These are phyloP conservation scores for Nemotelus nigrinus DNA, from an alignment of 2,888 invertebrate species.

Conservation along the genomic window DNA sequence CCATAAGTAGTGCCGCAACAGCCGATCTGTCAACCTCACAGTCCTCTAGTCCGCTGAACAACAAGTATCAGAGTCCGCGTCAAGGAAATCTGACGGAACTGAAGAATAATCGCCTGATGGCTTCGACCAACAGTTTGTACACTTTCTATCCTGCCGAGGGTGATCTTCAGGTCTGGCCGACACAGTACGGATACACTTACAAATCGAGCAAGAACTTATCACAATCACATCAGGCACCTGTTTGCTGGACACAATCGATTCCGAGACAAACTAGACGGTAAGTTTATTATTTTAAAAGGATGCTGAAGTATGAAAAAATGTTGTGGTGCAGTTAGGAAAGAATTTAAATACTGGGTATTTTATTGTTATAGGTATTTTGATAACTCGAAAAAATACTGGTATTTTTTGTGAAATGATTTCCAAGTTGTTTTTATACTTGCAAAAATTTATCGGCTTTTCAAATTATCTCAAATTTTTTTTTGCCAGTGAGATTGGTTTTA, in stretches of 20 bases:
- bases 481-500: too few species aligned
- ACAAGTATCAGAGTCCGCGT: constrained; percentile 52
- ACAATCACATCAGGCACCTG: constrained; percentile 63
- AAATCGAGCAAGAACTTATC: constrained; percentile 62
- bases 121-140: constrained; percentile 63
- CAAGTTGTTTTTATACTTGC: too few species aligned
- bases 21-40: neutral
- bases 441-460: too few species aligned
- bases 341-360: too few species aligned
- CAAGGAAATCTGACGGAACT: constrained; percentile 54
- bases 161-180: constrained; percentile 64
- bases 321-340: too few species aligned
- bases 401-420: too few species aligned
- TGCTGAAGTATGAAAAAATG: too few species aligned
- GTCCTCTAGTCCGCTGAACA: constrained; percentile 43
- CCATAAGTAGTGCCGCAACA: neutral
- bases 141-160: constrained; percentile 65
- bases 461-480: too few species aligned
- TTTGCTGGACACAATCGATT: constrained; percentile 65
- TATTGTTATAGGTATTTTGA: too few species aligned
- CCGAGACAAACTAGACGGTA: constrained; percentile 65
- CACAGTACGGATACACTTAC: constrained; percentile 63
- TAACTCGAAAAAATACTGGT: too few species aligned
- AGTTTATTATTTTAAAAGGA: constrained; percentile 51
- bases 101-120: constrained; percentile 56